Conservation (phyloP, 2,888 invertebrate species). For the Liopterus haemorrhoidalis region DNA sequence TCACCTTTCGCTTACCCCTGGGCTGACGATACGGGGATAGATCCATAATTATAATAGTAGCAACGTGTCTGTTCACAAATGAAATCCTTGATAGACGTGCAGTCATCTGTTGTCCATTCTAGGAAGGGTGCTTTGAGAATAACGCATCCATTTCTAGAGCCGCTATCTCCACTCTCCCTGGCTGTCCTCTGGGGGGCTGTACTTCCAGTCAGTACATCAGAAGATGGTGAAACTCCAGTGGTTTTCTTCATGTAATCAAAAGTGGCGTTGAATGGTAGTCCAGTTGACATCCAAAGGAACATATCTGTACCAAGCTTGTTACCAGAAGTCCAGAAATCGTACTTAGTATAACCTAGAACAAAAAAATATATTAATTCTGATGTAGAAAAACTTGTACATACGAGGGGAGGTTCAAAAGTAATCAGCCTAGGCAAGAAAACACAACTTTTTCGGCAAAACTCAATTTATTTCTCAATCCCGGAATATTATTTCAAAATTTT, state of each 20-base stretch:
- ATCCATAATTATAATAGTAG: slow-evolving; percentile 87
- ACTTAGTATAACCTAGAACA: slow-evolving; percentile 63
- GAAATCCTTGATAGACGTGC: slow-evolving; percentile 77
- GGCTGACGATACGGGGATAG: slow-evolving; percentile 81
- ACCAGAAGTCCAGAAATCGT: slow-evolving; percentile 85
- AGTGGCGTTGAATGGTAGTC: slow-evolving; percentile 80
- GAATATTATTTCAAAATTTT: too few relatives aligned
- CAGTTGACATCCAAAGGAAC: slow-evolving; percentile 87
- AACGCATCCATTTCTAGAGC: slow-evolving; percentile 66
- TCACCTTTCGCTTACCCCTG: slow-evolving; percentile 84
- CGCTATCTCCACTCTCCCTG: slow-evolving; percentile 61
- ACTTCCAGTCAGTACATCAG: slow-evolving; percentile 62
- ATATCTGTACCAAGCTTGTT: slow-evolving; percentile 81
- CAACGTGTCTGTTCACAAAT: slow-evolving; percentile 86
- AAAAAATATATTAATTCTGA: background rate
- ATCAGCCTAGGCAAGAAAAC: too few relatives aligned
- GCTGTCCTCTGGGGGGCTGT: slow-evolving; percentile 74
- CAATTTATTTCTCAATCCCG: too few relatives aligned
- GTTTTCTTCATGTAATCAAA: slow-evolving; percentile 71
- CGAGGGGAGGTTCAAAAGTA: too few relatives aligned
- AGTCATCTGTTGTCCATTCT: slow-evolving; percentile 78
- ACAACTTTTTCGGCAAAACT: background rate
- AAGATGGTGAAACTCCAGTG: slow-evolving; percentile 31
- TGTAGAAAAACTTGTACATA: too few relatives aligned
- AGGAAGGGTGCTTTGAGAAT: slow-evolving; percentile 70